Base-by-base conservation (phyloP, 2,797 vertebrate genomes). In the Garrulus glandarius region DNA sequence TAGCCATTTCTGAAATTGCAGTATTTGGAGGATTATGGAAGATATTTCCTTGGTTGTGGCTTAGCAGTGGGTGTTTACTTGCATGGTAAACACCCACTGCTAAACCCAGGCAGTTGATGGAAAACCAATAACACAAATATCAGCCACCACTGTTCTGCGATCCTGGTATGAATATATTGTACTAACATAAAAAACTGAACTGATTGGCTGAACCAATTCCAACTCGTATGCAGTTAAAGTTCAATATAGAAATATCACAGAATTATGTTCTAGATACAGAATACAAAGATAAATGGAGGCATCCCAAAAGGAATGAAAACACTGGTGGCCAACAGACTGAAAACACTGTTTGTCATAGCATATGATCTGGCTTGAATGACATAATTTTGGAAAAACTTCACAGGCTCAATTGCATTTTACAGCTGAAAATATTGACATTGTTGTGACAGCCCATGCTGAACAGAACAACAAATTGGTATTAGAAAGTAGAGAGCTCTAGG, bases 361-460 rank as follows among this genome's bases (percentile, higher is more conserved):
- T 69, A 80, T 81, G 44, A 92, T 90, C 49, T 84, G 43, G 70
- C 22, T 74, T 84, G 79, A 92, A 87, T 80, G 37, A 87, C 70
- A 44, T 74, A 89, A 74, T 89, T 96, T 91, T 84, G 78, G 69
- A 88, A 93, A 79, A 93, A 84, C 43, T 76, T 89, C 77, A 86
- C 55, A 78, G 32, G 55, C 22, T 87, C 53, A 76, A 32, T 93
- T 93, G 43, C 8, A 1, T 89, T 95, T 91, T 89, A 75, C 37
- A 43, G 15, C 64, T 93, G 46, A 80, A 93, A 93, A 83, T 65
- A 43, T 52, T 95, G 70, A 85, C 59, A 74, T 82, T 94, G 69
- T 91, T 96, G 80, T 93, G 91, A 92, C 83, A 95, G 61, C 27
- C 65, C 39, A 81, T 65, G 55, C 46, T 92, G 81, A 91, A 93